Percentiles rank a stretch among this genome's conserved stretches.
Conservation (phyloP, 2,113 vertebrate species). For the Tyrannus savana region DNA sequence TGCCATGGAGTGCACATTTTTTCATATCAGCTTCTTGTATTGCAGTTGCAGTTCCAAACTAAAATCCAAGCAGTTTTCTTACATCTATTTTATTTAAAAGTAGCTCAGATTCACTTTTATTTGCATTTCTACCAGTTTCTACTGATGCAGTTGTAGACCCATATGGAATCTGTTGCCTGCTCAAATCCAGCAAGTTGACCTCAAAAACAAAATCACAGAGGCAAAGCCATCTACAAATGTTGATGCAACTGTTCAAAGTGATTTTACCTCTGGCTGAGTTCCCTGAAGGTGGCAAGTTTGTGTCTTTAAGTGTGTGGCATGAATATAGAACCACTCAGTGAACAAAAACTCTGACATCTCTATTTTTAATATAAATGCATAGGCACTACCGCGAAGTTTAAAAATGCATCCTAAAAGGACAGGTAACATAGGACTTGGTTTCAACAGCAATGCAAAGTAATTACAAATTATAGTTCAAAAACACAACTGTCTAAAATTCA, state of each 20-base stretch:
- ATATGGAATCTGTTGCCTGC: background rate
- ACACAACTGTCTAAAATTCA: background rate
- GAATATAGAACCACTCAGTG: background rate
- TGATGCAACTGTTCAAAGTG: background rate
- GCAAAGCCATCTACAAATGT: background rate
- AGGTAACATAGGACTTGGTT: background rate
- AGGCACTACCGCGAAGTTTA: background rate
- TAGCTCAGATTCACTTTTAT: background rate
- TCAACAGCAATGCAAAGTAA: background rate
- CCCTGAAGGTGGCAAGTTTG: background rate
- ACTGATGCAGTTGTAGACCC: background rate
- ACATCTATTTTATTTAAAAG: background rate
- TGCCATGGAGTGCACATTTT: background rate
- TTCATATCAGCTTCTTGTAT: background rate
- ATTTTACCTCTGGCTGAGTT: background rate
- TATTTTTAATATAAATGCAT: background rate
- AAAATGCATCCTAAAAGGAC: background rate
- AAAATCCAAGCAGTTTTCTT: background rate
- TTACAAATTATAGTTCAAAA: background rate
- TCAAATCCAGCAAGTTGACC: background rate
- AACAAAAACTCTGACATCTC: background rate
- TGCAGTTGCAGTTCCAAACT: background rate
- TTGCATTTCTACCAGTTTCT: background rate
- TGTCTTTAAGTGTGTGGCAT: background rate
- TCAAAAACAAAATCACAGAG: background rate